Base-by-base conservation (phyloP, 2,888 invertebrate genomes). In the Erannis defoliaria region DNA sequence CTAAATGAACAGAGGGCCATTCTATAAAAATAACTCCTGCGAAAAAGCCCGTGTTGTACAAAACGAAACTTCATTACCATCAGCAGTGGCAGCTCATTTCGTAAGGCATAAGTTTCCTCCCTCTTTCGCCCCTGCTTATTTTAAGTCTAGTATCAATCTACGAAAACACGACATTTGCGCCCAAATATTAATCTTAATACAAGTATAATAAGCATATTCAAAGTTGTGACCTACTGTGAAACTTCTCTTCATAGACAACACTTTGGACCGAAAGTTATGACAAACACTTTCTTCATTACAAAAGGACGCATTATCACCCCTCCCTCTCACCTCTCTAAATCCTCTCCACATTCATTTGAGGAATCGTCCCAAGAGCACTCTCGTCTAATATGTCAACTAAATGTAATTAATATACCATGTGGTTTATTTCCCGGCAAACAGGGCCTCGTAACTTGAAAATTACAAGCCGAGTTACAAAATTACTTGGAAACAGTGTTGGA, bases 391-490 rank as follows among this genome's bases (percentile, higher is more conserved):
- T 60, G 55, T 55, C 60, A 60, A 60, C 55, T 55, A 55, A 59
- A 60, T 60, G 55, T 60, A 60, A 60, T 60, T 60, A 60, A 60
- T 60, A 55, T 55, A 55, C 48, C 66, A 64, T 64, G 66, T 66
- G 69, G 65, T 58, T 53, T 63, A 57, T 65, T 66, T 68, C 64
- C 53, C 70, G 61, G 57, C 42, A 49, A 60, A 58, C 62, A 54
- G 48, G 46, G 46, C 23, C 53, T 60, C 59, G 55, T 33, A 71
- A 64, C 68, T 70, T 70, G 67, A 59, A 70, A 70, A 72, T 70
- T 65, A 68, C 67, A 48, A 50, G 37, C 49, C 14, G 55, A 64
- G 67, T 62, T 64, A 48, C 48, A 38, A 38, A 48, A 40, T 51
- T 37, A 46, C 29, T 50, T 37, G 38, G 9, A 31, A 14, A 10